phyloP scores from a whole-genome alignment of 2,888 invertebrate genomes.

The Mesochorus sp. region DNA sequence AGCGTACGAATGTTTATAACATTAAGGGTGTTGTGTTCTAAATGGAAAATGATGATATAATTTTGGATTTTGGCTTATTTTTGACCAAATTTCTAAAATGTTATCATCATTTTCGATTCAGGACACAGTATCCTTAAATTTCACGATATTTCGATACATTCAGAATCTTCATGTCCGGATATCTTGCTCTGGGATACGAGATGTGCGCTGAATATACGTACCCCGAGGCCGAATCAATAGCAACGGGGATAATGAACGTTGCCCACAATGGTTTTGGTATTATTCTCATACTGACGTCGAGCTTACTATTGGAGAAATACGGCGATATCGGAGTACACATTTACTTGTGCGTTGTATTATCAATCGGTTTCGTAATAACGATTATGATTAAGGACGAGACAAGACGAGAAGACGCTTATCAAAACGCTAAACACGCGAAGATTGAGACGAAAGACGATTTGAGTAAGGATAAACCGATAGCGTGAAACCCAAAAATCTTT shows the following conservation, averaged over 20 bases:
- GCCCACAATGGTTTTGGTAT: conserved; percentile 78
- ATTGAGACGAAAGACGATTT: conserved; percentile 39
- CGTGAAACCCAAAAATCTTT: neutral
- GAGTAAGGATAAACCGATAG: neutral
- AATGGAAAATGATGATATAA: too few relatives aligned
- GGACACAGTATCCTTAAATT: too few relatives aligned
- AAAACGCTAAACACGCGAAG: conserved; percentile 50
- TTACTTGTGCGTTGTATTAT: conserved; percentile 72
- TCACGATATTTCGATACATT: neutral
- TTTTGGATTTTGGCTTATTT: too few relatives aligned
- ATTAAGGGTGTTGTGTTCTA: too few relatives aligned
- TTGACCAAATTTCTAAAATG: neutral
- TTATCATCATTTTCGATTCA: too few relatives aligned
- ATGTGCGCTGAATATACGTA: conserved; percentile 89
- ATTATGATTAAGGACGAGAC: conserved; percentile 75
- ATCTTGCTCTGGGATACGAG: conserved; percentile 89
- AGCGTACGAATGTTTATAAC: too few relatives aligned
- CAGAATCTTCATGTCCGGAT: conserved; percentile 90
- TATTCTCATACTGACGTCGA: conserved; percentile 74
- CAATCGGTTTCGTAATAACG: conserved; percentile 75
- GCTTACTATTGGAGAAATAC: conserved; percentile 72
- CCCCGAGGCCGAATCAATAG: conserved; percentile 88
- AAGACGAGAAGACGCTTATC: conserved; percentile 73
- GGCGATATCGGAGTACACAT: conserved; percentile 78
- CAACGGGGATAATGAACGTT: conserved; percentile 88